Conservation (phyloP, 1,140 invertebrate genomes). For the Polypedilum pembai region DNA sequence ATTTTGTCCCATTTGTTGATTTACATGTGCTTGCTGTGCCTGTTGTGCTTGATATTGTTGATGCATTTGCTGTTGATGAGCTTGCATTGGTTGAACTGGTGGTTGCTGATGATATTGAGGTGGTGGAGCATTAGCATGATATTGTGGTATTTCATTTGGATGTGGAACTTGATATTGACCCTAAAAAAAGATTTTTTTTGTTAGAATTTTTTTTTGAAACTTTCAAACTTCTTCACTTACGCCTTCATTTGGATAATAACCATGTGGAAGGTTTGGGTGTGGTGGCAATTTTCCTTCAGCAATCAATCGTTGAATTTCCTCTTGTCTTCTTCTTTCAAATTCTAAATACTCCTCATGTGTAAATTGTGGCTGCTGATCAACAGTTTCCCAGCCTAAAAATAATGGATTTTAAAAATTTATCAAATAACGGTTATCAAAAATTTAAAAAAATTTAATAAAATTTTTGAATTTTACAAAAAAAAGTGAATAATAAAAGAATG, state of each 20-base stretch:
- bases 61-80: constrained; percentile 35
- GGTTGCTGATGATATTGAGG: constrained; percentile 33
- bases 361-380: constrained; percentile 73
- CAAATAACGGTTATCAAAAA: too few species aligned
- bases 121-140: constrained; percentile 33
- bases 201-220: constrained; percentile 32
- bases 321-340: constrained; percentile 56
- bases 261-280: constrained; percentile 40
- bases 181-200: constrained; percentile 34
- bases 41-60: constrained; percentile 32
- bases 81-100: constrained; percentile 38
- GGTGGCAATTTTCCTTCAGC: constrained; percentile 46
- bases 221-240: constrained; percentile 31
- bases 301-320: constrained; percentile 56
- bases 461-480: too few species aligned
- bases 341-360: constrained; percentile 69
- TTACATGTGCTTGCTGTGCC: constrained; percentile 24
- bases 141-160: constrained; percentile 31
- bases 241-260: constrained; percentile 38
- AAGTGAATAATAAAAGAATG: too few species aligned
- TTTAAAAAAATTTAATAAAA: too few species aligned
- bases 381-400: constrained; percentile 66
- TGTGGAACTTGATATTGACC: constrained; percentile 32
- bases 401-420: too few species aligned
- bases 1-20: constrained; percentile 31